These are phyloP conservation scores for Sphaerodactylus townsendi DNA, from an alignment of 2,113 vertebrate species.

Conservation along the genomic window DNA sequence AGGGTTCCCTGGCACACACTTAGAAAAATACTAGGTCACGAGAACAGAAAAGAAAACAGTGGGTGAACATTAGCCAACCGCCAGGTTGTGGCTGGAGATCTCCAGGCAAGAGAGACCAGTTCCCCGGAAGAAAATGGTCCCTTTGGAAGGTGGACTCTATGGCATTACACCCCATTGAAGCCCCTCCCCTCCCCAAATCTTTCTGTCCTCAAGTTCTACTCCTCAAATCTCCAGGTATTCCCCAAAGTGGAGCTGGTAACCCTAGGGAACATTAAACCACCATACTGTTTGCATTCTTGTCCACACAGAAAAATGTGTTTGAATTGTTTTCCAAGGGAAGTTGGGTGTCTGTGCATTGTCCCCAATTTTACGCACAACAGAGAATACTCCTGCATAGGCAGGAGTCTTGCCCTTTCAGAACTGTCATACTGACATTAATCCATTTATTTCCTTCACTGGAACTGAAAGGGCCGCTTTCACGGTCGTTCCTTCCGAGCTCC, in stretches of 20 bases:
- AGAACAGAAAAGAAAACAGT: too few relatives aligned
- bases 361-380: slow-evolving; percentile 29
- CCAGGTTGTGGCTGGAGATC: neutral
- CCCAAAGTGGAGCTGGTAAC: too few relatives aligned
- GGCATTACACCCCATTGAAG: too few relatives aligned
- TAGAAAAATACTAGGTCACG: too few relatives aligned
- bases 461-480: slow-evolving; percentile 60
- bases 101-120: neutral
- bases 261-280: too few relatives aligned
- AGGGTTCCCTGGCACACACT: too few relatives aligned
- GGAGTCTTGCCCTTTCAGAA: slow-evolving; percentile 1
- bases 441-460: slow-evolving; percentile 59
- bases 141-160: too few relatives aligned
- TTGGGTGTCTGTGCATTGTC: slow-evolving; percentile 39
- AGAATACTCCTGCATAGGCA: neutral
- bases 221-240: too few relatives aligned
- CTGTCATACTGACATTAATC: slow-evolving; percentile 56
- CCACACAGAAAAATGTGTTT: neutral
- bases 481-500: slow-evolving; percentile 44
- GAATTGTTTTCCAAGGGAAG: slow-evolving; percentile 13
- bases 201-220: too few relatives aligned
- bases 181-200: too few relatives aligned
- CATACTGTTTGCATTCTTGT: neutral
- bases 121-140: too few relatives aligned
- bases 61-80: too few relatives aligned